Conservation (phyloP, 1,140 invertebrate species). For the Oedothorax gibbosus region DNA sequence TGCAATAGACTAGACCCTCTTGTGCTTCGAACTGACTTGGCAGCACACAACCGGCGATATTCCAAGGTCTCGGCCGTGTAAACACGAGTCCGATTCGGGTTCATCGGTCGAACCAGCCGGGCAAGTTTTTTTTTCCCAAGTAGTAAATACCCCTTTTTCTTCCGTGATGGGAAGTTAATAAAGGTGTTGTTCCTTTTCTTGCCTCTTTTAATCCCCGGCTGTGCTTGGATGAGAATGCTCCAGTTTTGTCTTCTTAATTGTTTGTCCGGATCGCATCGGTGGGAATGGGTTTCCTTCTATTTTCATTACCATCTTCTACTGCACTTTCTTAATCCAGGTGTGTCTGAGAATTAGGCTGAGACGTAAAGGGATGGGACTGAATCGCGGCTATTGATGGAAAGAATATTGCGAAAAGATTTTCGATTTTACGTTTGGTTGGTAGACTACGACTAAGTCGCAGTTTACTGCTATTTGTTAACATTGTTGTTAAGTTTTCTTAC, state of each 20-base stretch:
- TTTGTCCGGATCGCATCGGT: no score
- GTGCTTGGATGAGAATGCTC: background rate
- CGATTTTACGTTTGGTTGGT: no score
- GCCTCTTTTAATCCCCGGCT: background rate
- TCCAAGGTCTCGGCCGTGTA: background rate
- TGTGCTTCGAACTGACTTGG: background rate
- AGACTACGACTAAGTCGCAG: no score
- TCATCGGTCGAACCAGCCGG: slow-evolving; percentile 23
- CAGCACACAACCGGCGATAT: background rate
- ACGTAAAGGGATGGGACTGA: no score
- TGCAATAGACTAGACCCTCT: background rate
- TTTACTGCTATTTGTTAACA: no score
- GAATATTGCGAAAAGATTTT: no score
- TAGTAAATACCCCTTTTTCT: background rate
- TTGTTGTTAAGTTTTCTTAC: no score
- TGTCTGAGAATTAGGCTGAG: no score
- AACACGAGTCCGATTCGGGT: slow-evolving; percentile 9
- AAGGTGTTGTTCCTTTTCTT: background rate
- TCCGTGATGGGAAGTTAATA: background rate
- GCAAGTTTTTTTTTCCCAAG: slow-evolving; percentile 13
- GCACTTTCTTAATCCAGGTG: background rate
- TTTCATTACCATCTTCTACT: background rate
- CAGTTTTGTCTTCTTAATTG: background rate
- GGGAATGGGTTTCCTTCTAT: background rate
- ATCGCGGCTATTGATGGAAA: no score